These are phyloP conservation scores for Myotis brandtii DNA, from an alignment of 2,113 vertebrate genomes.

Conservation along the genomic window DNA sequence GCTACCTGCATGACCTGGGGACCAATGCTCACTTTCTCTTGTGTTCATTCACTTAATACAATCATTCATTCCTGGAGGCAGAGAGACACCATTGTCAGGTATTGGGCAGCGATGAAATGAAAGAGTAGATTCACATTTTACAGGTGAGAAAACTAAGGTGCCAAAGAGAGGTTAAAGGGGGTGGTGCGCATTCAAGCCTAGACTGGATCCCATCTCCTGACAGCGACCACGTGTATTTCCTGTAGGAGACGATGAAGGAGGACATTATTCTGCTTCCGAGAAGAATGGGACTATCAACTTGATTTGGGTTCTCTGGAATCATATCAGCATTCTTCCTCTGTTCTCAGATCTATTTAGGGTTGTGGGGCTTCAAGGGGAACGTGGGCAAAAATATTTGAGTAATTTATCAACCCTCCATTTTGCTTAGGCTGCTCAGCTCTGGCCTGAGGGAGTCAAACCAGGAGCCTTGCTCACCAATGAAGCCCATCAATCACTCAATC, in stretches of 20 bases:
- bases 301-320: not conserved
- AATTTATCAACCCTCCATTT: conserved; percentile 55
- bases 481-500: conserved; percentile 63
- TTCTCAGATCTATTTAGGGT: conserved; percentile 37
- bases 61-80: not conserved
- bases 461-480: conserved; percentile 3
- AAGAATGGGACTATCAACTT: not conserved
- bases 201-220: not conserved
- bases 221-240: not conserved
- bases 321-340: conserved; percentile 2
- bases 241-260: not conserved
- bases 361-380: conserved; percentile 20
- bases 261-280: not conserved
- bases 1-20: not conserved
- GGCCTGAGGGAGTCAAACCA: conserved; percentile 17
- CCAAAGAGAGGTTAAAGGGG: not conserved
- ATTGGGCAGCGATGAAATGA: not conserved
- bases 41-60: not conserved
- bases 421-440: conserved; percentile 4
- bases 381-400: conserved; percentile 57
- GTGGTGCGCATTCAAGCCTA: not conserved
- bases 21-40: not conserved
- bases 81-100: not conserved
- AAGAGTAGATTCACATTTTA: not conserved
- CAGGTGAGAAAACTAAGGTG: not conserved